phyloP scores from a whole-genome alignment of 2,113 vertebrate genomes.

The Pelvicachromis taeniatus region DNA sequence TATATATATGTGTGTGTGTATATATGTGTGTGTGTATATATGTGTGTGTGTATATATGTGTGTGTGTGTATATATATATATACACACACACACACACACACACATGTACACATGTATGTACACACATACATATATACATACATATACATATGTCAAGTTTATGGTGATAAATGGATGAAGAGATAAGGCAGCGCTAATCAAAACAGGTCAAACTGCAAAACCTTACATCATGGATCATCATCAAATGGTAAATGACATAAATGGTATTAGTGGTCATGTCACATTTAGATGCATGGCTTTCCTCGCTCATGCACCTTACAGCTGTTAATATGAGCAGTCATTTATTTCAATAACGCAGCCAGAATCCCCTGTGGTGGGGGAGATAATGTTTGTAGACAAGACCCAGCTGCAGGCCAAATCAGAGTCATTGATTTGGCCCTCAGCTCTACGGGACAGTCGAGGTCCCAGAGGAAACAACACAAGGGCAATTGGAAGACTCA shows the following conservation, averaged over 20 bases:
- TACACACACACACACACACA: too few species aligned
- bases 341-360: constrained; percentile 50
- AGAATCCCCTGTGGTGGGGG: constrained; percentile 8
- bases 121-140: not conserved
- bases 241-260: constrained; percentile 2
- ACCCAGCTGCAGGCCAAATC: constrained; percentile 57
- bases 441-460: constrained; percentile 37
- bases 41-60: too few species aligned
- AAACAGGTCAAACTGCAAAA: not conserved
- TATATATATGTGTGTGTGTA: too few species aligned
- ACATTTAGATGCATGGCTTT: constrained; percentile 2
- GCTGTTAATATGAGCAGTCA: constrained; percentile 23
- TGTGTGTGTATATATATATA: too few species aligned
- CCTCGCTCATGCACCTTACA: constrained; percentile 12
- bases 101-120: not conserved
- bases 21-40: too few species aligned
- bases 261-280: not conserved
- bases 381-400: constrained; percentile 37
- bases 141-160: not conserved
- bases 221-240: not conserved
- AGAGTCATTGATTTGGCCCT: constrained; percentile 62
- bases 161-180: not conserved
- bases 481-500: constrained; percentile 40
- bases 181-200: not conserved
- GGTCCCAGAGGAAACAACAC: constrained; percentile 40